phyloP scores from a whole-genome alignment of 2,797 vertebrate species.

The Cyprinodon diabolis region DNA sequence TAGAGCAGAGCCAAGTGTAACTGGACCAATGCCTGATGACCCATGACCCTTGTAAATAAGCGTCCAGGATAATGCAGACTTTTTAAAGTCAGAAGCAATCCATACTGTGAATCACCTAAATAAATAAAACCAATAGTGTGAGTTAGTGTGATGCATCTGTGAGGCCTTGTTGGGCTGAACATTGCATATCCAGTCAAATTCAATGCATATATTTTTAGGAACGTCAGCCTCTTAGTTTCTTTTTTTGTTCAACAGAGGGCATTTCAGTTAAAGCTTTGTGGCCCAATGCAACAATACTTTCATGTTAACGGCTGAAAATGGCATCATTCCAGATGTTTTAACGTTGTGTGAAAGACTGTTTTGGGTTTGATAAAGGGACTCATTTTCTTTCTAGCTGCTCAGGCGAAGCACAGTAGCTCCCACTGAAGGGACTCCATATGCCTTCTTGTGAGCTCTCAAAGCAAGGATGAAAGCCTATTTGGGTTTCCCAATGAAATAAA shows the following conservation, averaged over 20 bases:
- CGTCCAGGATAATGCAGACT: no score
- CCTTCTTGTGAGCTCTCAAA: constrained; percentile 20
- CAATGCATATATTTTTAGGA: not conserved
- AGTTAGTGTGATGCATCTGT: no score
- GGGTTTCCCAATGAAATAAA: constrained; percentile 11
- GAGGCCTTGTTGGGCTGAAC: no score
- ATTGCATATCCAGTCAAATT: not conserved
- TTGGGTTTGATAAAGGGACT: not conserved
- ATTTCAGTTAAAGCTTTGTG: not conserved
- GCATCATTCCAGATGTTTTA: not conserved
- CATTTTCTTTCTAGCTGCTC: not conserved
- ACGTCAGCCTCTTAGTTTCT: not conserved
- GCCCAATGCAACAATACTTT: not conserved
- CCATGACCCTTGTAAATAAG: no score
- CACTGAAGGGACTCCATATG: constrained; percentile 14
- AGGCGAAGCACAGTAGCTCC: constrained; percentile 5
- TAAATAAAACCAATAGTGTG: no score
- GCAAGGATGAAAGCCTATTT: constrained; percentile 15
- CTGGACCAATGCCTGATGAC: no score
- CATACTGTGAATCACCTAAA: not conserved
- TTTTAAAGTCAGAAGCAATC: no score
- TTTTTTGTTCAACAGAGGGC: not conserved
- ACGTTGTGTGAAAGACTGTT: not conserved
- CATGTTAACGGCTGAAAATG: constrained; percentile 2
- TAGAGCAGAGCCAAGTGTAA: no score